Conservation (phyloP, 2,797 vertebrate genomes). For the Catamblyrhynchus diadema region DNA sequence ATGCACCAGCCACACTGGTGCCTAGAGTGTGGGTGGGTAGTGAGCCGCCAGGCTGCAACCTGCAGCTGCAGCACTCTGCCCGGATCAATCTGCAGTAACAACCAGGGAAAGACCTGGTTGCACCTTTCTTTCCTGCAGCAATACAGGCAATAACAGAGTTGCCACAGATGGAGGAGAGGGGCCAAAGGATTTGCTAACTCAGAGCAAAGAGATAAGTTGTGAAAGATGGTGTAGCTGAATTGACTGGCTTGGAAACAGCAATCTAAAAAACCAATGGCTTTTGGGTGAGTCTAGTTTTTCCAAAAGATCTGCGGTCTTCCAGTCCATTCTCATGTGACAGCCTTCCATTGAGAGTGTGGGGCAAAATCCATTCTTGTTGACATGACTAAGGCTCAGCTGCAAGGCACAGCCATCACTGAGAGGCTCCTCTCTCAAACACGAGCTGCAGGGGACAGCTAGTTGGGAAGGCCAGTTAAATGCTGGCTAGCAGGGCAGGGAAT, state of each 20-base stretch:
- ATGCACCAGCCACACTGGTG: background rate
- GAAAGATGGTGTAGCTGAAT: background rate
- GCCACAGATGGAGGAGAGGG: background rate
- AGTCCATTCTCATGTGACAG: background rate
- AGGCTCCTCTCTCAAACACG: background rate
- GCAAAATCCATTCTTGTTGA: conserved; percentile 38
- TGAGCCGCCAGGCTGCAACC: background rate
- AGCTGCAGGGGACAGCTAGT: background rate
- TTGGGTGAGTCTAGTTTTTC: background rate
- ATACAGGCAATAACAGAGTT: background rate
- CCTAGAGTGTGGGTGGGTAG: background rate
- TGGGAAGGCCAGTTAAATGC: background rate
- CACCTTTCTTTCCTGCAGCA: background rate
- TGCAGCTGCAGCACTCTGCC: background rate
- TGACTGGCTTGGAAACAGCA: background rate
- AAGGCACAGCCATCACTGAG: background rate
- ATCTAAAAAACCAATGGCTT: background rate
- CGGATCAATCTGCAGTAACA: background rate
- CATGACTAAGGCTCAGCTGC: background rate
- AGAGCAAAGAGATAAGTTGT: background rate
- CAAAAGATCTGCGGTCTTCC: background rate
- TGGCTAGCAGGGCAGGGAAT: background rate
- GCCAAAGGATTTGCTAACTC: background rate
- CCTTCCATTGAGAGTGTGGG: background rate
- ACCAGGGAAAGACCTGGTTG: background rate